A percentile compares a stretch with the other conserved stretches of the same genome.
Conservation (phyloP, 1,140 invertebrate species). For the Brachionus asplanchnoidis region DNA sequence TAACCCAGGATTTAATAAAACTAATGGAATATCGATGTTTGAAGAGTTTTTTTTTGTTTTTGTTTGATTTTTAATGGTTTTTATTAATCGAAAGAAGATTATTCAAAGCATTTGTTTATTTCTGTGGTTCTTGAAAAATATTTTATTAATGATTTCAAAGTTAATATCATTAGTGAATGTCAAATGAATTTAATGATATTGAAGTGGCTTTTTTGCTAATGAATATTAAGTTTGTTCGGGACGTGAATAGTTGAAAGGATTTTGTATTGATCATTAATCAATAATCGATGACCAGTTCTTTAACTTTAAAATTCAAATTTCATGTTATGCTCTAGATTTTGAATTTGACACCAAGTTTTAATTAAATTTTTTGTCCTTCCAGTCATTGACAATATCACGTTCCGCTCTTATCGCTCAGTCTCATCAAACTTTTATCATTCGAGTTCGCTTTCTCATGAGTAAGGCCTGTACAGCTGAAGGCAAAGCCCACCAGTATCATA, state of each 20-base stretch:
- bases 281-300: background rate
- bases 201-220: slow-evolving; percentile 28
- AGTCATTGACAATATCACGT: slow-evolving; percentile 1
- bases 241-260: background rate
- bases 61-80: slow-evolving; percentile 17
- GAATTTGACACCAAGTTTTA: slow-evolving; percentile 25
- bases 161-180: slow-evolving; percentile 38
- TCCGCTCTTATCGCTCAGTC: background rate
- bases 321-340: background rate
- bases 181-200: slow-evolving; percentile 35
- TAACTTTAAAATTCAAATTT: slow-evolving; percentile 2
- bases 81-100: slow-evolving; percentile 22
- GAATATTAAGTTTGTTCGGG: slow-evolving; percentile 22
- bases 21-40: slow-evolving; percentile 38
- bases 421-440: background rate
- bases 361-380: slow-evolving; percentile 3
- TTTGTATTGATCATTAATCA: slow-evolving; percentile 30
- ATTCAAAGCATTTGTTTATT: slow-evolving; percentile 30
- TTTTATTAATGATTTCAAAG: slow-evolving; percentile 32
- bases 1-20: slow-evolving; percentile 31
- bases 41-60: slow-evolving; percentile 32
- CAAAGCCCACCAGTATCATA: background rate
- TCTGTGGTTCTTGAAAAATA: slow-evolving; percentile 19
- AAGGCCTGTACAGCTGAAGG: background rate
- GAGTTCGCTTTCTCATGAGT: background rate